Percentiles rank a stretch among this genome's conserved stretches.
These are phyloP conservation scores for Platynereis dumerilii DNA, from an alignment of 2,888 invertebrate species.

Conservation along the genomic window DNA sequence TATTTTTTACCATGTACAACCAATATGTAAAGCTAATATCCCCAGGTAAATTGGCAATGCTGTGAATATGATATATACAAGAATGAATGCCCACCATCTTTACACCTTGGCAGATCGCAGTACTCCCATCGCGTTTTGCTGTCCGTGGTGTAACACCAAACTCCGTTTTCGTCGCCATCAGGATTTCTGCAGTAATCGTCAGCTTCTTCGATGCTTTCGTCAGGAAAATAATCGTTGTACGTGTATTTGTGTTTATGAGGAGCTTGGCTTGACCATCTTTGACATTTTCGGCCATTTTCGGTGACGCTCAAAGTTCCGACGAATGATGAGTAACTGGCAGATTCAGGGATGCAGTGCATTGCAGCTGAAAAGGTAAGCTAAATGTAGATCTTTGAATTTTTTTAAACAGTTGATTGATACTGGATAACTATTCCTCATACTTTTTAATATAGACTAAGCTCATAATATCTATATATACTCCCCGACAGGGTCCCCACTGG, in stretches of 20 bases:
- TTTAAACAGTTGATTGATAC: no score
- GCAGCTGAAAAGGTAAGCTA: conserved; percentile 2
- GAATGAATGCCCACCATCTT: no score
- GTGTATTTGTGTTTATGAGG: conserved; percentile 16
- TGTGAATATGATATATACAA: no score
- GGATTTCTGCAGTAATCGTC: conserved; percentile 25
- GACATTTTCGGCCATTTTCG: conserved; percentile 9
- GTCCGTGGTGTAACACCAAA: conserved; percentile 24
- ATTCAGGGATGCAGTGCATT: conserved; percentile 10
- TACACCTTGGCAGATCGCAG: neutral
- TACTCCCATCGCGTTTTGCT: conserved; percentile 9
- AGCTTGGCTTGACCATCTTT: conserved; percentile 16
- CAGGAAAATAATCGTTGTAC: conserved; percentile 10
- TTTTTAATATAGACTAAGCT: no score
- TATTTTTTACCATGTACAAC: no score
- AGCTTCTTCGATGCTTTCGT: conserved; percentile 6
- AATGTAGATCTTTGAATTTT: no score
- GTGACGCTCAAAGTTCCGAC: conserved; percentile 12
- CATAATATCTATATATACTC: no score
- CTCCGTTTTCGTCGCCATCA: conserved; percentile 9
- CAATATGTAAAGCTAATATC: no score
- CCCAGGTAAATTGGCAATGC: no score
- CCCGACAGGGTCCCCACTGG: no score
- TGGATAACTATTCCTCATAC: no score
- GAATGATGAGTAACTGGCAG: neutral